Conservation (phyloP, 2,113 vertebrate species). For the Spheniscus mendiculus region DNA sequence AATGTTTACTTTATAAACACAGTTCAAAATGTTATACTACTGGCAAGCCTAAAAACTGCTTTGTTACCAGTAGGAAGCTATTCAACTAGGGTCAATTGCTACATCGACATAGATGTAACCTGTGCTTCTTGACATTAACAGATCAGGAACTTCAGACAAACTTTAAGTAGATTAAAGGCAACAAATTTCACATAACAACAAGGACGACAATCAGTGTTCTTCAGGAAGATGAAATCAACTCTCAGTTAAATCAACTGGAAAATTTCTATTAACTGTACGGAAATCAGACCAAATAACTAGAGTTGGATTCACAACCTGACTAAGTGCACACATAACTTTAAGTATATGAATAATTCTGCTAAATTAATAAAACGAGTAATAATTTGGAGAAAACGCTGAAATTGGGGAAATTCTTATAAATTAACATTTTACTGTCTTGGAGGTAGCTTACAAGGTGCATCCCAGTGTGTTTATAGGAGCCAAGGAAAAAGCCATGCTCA, state of each 20-base stretch:
- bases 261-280: not conserved
- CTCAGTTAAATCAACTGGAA: not conserved
- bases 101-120: not conserved
- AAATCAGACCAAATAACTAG: not conserved
- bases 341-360: not conserved
- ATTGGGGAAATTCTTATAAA: not conserved
- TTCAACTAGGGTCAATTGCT: not conserved
- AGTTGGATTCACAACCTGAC: not conserved
- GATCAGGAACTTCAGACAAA: not conserved
- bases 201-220: not conserved
- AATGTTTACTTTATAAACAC: not conserved
- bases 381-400: not conserved
- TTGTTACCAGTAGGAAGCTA: not conserved
- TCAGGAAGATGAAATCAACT: not conserved
- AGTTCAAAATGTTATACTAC: not conserved
- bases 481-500: not conserved
- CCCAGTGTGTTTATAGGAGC: not conserved
- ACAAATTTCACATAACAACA: not conserved
- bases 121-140: not conserved
- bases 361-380: not conserved
- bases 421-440: not conserved
- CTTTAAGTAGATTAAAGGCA: not conserved
- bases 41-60: not conserved
- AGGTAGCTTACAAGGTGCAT: not conserved
- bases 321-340: accelerated